Percentiles rank a stretch among this genome's conserved stretches.
phyloP scores from a whole-genome alignment of 2,797 vertebrate genomes.

The Mormyrus proboscirostris region DNA sequence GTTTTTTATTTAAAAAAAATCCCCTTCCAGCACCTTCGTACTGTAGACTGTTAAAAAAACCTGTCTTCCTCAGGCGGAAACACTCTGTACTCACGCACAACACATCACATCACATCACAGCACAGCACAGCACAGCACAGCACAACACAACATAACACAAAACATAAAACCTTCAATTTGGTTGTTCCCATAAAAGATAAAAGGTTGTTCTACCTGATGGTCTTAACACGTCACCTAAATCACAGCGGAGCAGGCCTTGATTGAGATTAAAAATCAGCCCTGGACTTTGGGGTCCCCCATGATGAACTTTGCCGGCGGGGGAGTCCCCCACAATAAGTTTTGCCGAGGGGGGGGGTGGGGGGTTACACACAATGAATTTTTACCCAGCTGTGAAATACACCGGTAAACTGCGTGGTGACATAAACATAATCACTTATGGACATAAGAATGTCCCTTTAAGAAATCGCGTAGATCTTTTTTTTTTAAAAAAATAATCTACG shows the following conservation, averaged over 20 bases:
- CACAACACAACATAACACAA: too few relatives aligned
- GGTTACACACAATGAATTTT: background rate
- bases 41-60: conserved; percentile 36
- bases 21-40: conserved; percentile 35
- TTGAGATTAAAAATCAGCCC: background rate
- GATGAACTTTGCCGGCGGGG: background rate
- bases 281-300: background rate
- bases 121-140: too few relatives aligned
- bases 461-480: background rate
- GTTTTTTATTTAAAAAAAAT: conserved; percentile 3
- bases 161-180: background rate
- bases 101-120: background rate
- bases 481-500: background rate
- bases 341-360: background rate
- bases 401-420: background rate
- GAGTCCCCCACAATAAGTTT: background rate
- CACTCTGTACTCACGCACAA: conserved; percentile 20
- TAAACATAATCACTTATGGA: background rate
- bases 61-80: conserved; percentile 44
- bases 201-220: background rate
- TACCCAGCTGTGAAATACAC: background rate
- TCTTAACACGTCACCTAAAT: background rate
- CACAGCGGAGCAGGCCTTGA: background rate
- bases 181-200: background rate
- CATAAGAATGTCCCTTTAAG: background rate